Percentiles rank a stretch among this genome's conserved stretches.
These are phyloP conservation scores for Pheosia gnoma DNA, from an alignment of 2,888 invertebrate genomes.

Conservation along the genomic window DNA sequence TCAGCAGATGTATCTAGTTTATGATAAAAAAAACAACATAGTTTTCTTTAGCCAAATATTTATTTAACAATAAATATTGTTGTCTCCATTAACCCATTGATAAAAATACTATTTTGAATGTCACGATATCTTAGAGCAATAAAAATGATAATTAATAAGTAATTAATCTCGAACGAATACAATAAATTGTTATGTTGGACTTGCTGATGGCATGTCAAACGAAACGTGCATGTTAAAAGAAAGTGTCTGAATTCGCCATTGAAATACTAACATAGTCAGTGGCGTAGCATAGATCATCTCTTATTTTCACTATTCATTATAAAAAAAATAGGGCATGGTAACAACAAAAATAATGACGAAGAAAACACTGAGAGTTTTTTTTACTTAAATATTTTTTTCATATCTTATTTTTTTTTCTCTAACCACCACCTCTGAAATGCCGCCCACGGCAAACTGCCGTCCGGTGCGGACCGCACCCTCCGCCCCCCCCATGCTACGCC, in stretches of 20 bases:
- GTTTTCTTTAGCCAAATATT: not conserved
- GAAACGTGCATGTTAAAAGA: too few species aligned
- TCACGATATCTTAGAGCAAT: conserved; percentile 12
- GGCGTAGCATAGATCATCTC: too few species aligned
- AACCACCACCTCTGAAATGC: too few species aligned
- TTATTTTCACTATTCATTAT: too few species aligned
- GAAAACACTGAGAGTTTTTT: too few species aligned
- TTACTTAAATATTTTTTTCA: too few species aligned
- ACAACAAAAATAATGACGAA: too few species aligned
- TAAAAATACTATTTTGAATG: not conserved
- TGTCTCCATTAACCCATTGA: not conserved
- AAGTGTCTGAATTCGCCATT: conserved; percentile 36
- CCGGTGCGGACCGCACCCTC: too few species aligned
- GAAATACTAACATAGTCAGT: conserved; percentile 11
- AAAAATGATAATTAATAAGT: conserved; percentile 8
- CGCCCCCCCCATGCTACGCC: too few species aligned
- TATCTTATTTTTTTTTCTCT: too few species aligned
- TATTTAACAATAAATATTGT: not conserved
- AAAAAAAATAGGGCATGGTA: too few species aligned
- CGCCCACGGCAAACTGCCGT: too few species aligned
- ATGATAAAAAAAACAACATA: conserved; percentile 21
- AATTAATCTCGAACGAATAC: conserved; percentile 8
- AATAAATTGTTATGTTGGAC: not conserved
- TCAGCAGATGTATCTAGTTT: conserved; percentile 40
- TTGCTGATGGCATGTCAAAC: not conserved